Base-by-base conservation (phyloP, 2,888 invertebrate genomes). In the Parnassius smintheus region DNA sequence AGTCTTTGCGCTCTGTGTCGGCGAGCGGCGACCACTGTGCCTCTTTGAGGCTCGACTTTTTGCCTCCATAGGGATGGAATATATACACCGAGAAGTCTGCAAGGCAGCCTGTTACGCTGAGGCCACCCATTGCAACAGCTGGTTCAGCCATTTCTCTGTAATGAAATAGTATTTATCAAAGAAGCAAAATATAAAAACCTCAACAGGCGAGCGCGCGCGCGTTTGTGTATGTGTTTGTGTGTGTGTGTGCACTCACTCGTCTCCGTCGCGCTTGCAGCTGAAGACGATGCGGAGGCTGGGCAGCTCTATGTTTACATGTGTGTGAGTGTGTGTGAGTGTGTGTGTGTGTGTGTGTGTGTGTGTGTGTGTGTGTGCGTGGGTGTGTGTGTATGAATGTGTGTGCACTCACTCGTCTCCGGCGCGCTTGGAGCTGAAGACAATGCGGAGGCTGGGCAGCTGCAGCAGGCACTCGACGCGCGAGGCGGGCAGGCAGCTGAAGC, bases 1-100 rank as follows among this genome's bases (percentile, higher is more conserved):
- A 98, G 90, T 99, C 98, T 82, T 98, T 98, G 57, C 98, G 93
- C 85, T 98, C 98, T 67, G 95, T 95, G 77, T 97, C 97, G 0
- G 96, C 95, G 2, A 97, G 88, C 0, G 97, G 97, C 0, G 97
- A 96, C 94, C 97, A 97, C 81, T 97, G 97, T 0, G 96, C 95
- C 80, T 96, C 96, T 80, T 96, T 96, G 9, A 89, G 68, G 74
- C 95, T 95, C 58, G 95, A 93, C 85, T 97, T 97, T 85, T 98
- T 98, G 56, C 96, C 96, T 9, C 98, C 98, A 81, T 99, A 99
- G 0, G 99, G 99, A 91, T 99, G 99, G 91, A 99, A 99, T 77
- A 99, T 98, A 86, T 98, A 98, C 2, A 99, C 96, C 2, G 98
- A 98, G 90, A 99, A 99, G 87, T 99, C 98, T 0, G 98, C 97